A percentile compares a stretch with the other conserved stretches of the same genome.
phyloP scores from a whole-genome alignment of 2,113 vertebrate species.

The Gymnobelideus leadbeateri region DNA sequence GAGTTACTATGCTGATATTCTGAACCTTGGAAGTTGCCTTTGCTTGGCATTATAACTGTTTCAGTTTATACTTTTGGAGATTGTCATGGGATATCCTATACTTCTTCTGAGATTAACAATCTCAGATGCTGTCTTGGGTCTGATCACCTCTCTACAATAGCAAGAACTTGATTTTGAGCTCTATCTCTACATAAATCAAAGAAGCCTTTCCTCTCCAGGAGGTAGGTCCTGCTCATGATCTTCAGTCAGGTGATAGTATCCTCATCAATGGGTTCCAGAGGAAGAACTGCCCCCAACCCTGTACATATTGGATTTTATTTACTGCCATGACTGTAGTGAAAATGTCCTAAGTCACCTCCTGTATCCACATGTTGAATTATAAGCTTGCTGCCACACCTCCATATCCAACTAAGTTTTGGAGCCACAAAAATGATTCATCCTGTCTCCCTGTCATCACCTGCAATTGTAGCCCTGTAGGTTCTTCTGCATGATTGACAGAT shows the following conservation, averaged over 20 bases:
- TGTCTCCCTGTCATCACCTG: background rate
- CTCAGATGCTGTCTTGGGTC: background rate
- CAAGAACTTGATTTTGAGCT: background rate
- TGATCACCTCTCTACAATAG: background rate
- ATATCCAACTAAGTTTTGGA: background rate
- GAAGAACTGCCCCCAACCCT: background rate
- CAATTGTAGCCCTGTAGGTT: background rate
- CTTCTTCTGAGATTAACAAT: background rate
- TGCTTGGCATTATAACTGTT: background rate
- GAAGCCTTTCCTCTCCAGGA: too few relatives aligned
- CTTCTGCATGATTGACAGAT: background rate
- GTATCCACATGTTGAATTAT: background rate
- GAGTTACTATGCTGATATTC: too few relatives aligned
- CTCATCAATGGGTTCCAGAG: background rate
- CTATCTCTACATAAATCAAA: background rate
- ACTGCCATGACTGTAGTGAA: background rate
- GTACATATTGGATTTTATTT: background rate
- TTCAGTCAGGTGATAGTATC: background rate
- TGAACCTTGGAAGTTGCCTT: too few relatives aligned
- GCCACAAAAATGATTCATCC: background rate
- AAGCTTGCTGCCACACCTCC: background rate
- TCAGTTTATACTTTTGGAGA: background rate
- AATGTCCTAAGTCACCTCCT: background rate
- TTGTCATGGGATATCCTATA: background rate
- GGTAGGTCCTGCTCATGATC: background rate